Evolutionary conservation across 2,888 invertebrate species (phyloP).

Genomic region (Sturmia bella): DNA sequence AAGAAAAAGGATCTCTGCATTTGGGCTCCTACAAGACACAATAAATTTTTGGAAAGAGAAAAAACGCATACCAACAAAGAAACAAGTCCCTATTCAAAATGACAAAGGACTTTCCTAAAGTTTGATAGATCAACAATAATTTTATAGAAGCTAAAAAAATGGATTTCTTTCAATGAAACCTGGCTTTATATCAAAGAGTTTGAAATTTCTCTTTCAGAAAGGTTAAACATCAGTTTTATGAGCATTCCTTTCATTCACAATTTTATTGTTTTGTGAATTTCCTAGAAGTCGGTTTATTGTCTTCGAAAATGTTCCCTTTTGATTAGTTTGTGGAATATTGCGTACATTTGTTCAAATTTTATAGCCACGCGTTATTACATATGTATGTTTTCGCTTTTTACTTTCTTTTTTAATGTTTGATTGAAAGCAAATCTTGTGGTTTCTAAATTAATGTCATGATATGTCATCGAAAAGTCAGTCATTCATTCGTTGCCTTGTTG

Average conservation of each 20-base stretch:
- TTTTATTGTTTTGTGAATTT: constrained; percentile 33
- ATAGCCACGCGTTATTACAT: constrained; percentile 64
- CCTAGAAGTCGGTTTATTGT: constrained; percentile 58
- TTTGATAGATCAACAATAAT: constrained; percentile 50
- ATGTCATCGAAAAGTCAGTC: constrained; percentile 70
- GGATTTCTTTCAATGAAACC: constrained; percentile 7
- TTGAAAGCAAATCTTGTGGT: constrained; percentile 64
- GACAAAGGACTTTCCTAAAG: constrained; percentile 64
- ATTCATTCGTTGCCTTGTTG: constrained; percentile 25
- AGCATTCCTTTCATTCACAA: constrained; percentile 55
- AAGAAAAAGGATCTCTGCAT: constrained; percentile 34
- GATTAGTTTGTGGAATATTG: not conserved
- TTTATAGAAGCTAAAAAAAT: constrained; percentile 31
- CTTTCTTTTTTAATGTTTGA: constrained; percentile 40
- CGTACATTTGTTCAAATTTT: constrained; percentile 29
- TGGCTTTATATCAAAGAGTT: constrained; percentile 21
- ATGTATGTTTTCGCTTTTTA: constrained; percentile 14
- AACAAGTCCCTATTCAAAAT: constrained; percentile 31
- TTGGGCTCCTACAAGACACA: constrained; percentile 50
- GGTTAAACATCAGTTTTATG: constrained; percentile 64
- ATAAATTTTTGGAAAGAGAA: constrained; percentile 4
- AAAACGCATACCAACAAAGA: not conserved
- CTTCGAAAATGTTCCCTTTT: not conserved
- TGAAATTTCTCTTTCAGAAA: constrained; percentile 23
- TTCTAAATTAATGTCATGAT: constrained; percentile 52